Base-by-base conservation (phyloP, 2,888 invertebrate species). In the Cheilosia vulpina region DNA sequence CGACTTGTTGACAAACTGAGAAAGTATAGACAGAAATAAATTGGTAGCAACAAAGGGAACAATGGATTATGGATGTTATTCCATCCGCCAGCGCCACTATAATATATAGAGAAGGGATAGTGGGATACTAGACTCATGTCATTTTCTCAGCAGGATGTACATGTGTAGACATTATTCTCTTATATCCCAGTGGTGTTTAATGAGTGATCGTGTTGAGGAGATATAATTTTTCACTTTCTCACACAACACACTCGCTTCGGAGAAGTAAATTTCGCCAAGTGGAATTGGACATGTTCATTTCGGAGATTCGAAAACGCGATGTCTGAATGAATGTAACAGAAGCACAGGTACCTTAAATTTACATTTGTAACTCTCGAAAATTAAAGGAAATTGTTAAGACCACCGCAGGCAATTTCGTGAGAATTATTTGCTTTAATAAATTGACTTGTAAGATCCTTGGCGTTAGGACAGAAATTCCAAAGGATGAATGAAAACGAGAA, bases 1-100 rank as follows among this genome's bases (percentile, higher is more conserved):
- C 81, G 81, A 85, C 71, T 85, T 85, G 81, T 81, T 81, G 81
- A 85, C 81, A 85, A 80, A 80, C 66, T 43, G 45, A 38, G 57
- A 47, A 58, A 53, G 50, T 71, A 31, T 31, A 15, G 85, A 85
- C 85, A 85, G 76, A 72, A 66, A 85, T 85, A 81, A 85, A 85
- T 85, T 85, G 85, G 68, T 81, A 55, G 76, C 71, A 81, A 31
- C 38, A 66, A 81, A 85, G 62, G 55, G 81, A 50, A 76, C 81
- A 80, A 80, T 80, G 38, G 84, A 72, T 81, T 31, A 73, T 38
- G 38, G 81, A 85, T 85, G 55, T 76, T 80, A 81, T 85, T 85
- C 81, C 81, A 85, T 76, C 66, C 65, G 5, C 53, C 58, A 72
- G 27, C 27, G 27, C 43, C 2, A 31, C 9, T 31, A 2, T 13